Conservation (phyloP, 2,113 vertebrate genomes). For the Ciconia maguari region DNA sequence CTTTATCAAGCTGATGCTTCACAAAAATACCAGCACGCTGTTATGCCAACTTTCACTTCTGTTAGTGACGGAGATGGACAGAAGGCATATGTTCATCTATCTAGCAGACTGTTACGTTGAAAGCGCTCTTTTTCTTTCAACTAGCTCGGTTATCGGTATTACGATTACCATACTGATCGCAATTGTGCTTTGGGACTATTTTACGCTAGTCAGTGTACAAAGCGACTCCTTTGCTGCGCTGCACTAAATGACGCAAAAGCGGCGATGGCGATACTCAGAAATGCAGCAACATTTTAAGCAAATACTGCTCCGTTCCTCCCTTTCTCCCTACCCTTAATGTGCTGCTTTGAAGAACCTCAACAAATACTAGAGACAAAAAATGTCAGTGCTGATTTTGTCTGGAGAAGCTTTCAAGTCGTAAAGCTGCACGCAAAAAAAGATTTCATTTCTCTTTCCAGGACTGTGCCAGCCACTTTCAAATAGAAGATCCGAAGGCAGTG, state of each 20-base stretch:
- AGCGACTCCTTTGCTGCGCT: not conserved
- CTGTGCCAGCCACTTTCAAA: not conserved
- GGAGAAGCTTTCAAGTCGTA: not conserved
- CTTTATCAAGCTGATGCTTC: not conserved
- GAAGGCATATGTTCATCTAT: conserved; percentile 6
- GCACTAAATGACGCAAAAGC: fast-evolving
- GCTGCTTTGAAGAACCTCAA: not conserved
- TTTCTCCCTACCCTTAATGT: not conserved
- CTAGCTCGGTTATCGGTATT: not conserved
- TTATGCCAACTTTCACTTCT: conserved; percentile 7
- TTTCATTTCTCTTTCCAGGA: not conserved
- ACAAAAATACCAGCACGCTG: conserved; percentile 1
- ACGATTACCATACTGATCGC: fast-evolving
- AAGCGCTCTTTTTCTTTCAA: not conserved
- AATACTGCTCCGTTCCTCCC: not conserved
- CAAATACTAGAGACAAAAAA: not conserved
- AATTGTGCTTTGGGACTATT: not conserved
- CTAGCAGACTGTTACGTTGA: not conserved
- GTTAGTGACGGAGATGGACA: not conserved
- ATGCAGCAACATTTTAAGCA: not conserved
- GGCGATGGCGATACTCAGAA: fast-evolving
- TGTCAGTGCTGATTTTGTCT: not conserved
- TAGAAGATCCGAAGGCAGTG: not conserved
- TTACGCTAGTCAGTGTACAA: not conserved
- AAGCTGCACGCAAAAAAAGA: fast-evolving